Evolutionary conservation across 2,888 invertebrate species (phyloP), one percentile per base, ranked within the genome.

Genomic region (Sycophila texana): DNA sequence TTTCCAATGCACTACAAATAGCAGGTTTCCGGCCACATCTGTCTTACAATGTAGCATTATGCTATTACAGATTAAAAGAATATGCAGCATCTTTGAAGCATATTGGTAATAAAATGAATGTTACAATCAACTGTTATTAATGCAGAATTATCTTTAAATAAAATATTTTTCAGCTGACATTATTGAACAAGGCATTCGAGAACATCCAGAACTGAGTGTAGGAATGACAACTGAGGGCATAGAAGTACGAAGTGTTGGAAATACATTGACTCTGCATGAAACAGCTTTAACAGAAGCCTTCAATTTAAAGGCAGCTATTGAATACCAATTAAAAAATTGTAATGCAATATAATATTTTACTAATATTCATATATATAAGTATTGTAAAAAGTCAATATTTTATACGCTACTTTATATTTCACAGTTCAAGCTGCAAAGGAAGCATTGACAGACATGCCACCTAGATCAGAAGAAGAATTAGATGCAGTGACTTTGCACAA

Each of bases 401-500:
- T 51, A 68, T 66, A 58, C 0, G 49, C 65, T 67, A 10, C 39
- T 79, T 77, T 66, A 84, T 86, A 57, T 49, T 26, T 49, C 88
- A 39, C 91, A 93, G 95, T 94, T 86, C 96, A 97, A 86, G 95
- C 96, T 2, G 96, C 97, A 0, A 93, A 95, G 84, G 97, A 97
- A 91, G 97, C 97, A 0, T 90, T 98, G 49, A 95, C 95, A 3
- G 97, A 97, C 87, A 95, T 97, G 94, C 97, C 97, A 2, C 98
- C 98, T 0, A 93, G 99, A 82, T 95, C 97, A 12, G 99, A 99
- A 90, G 98, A 98, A 88, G 99, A 99, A 91, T 91, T 99, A 83
- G 99, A 99, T 91, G 98, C 98, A 4, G 97, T 99, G 0, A 99
- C 99, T 4, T 92, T 99, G 58, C 99, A 99, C 89, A 99, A 99